Base-by-base conservation (phyloP, 1,140 invertebrate species). In the Cheumatopsyche charites region DNA sequence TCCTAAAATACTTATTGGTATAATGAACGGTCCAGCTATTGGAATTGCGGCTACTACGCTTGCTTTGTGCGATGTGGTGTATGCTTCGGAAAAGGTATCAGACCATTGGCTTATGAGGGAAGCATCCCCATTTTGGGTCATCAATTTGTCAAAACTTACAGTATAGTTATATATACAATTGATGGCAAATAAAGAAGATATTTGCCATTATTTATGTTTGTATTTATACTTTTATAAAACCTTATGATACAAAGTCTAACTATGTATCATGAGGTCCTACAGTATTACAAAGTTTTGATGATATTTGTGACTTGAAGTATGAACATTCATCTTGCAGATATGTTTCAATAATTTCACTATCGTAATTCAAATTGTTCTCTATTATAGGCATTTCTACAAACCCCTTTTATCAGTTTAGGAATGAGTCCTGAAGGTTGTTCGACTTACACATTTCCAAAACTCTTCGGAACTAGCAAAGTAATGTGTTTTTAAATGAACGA, bases 11-110 rank as follows among this genome's bases (percentile, higher is more conserved):
- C 79, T 99, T 47, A 87, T 98, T 70, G 93, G 90, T 42, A 82
- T 97, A 47, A 90, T 98, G 0, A 97, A 98, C 88, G 97, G 96
- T 41, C 94, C 94, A 61, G 94, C 96, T n/a, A 88, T 98, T 73
- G 97, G 97, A 17, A 90, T 98, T 75, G 90, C 90, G 61, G 90
- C 91, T 0, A 98, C 96, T 7, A 88, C 90, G 0, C 81, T 96
- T 19, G 89, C 88, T 9, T 84, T 98, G 0, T 98, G 90, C 87
- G 97, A 99, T 85, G 85, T 92, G 58, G 90, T 98, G 23, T 96
- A 94, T 83, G 92, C 94, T 45, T 90, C 90, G n/a, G 89, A 94
- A 70, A 88, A 80, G 71, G 89, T 89, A 79, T 77, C n/a, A n/a
- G n/a, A n/a, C n/a, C n/a, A n/a, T n/a, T n/a, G n/a, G n/a, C n/a